phyloP scores from a whole-genome alignment of 1,140 invertebrate species.

The Ceratina calcarata region DNA sequence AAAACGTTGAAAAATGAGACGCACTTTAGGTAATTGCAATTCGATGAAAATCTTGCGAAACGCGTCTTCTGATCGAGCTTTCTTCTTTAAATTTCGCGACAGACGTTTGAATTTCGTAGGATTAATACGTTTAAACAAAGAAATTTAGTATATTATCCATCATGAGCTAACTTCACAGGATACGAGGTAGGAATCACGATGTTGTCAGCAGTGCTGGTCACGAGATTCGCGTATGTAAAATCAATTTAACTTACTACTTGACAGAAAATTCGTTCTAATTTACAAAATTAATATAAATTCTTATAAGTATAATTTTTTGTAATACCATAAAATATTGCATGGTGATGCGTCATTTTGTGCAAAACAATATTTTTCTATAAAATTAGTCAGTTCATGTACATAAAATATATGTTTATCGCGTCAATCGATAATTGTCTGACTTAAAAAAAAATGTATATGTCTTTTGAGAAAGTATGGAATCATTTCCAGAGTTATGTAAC shows the following conservation, averaged over 20 bases:
- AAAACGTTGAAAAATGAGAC: background rate
- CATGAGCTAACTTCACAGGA: background rate
- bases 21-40: background rate
- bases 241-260: too few relatives aligned
- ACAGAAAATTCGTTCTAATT: too few relatives aligned
- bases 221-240: background rate
- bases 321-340: background rate
- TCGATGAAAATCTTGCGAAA: background rate
- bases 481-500: background rate
- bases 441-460: background rate
- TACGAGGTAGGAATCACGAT: background rate
- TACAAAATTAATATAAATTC: background rate
- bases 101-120: too few relatives aligned
- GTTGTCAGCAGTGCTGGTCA: slow-evolving; percentile 13
- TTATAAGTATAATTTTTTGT: background rate
- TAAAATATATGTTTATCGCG: background rate
- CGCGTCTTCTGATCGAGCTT: background rate
- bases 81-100: background rate
- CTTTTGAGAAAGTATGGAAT: background rate
- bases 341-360: slow-evolving; percentile 27
- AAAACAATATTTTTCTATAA: slow-evolving; percentile 16
- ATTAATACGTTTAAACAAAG: background rate
- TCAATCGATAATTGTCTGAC: background rate
- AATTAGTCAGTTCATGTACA: background rate
- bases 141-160: background rate